phyloP scores from a whole-genome alignment of 2,797 vertebrate genomes.

The Sebastes diploproa region DNA sequence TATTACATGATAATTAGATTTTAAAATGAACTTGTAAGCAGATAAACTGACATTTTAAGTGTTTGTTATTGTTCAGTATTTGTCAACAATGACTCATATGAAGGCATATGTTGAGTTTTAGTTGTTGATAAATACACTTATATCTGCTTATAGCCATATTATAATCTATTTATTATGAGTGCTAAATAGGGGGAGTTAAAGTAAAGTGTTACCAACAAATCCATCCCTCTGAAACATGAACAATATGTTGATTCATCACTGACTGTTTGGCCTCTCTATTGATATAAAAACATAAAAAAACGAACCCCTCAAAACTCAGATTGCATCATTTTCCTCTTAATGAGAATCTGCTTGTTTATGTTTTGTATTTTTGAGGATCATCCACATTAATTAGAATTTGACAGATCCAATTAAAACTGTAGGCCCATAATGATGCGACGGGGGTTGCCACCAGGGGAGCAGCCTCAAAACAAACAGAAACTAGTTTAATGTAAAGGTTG shows the following conservation, averaged over 20 bases:
- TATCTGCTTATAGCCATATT: not conserved
- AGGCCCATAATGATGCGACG: conserved; percentile 54
- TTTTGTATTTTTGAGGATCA: conserved; percentile 68
- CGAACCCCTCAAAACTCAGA: not conserved
- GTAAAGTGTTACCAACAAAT: no score
- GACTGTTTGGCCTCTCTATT: not conserved
- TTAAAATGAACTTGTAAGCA: not conserved
- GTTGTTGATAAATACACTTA: not conserved
- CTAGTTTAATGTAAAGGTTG: conserved; percentile 68
- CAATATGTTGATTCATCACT: not conserved
- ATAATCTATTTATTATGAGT: no score
- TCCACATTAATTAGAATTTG: conserved; percentile 71
- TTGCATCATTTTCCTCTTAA: conserved; percentile 49
- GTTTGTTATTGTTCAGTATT: not conserved
- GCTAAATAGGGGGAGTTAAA: no score
- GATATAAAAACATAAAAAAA: conserved; percentile 2
- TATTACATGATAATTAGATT: not conserved
- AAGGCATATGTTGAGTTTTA: not conserved
- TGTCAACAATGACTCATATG: not conserved
- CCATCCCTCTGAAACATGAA: not conserved
- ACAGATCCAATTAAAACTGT: conserved; percentile 73
- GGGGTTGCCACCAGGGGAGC: conserved; percentile 53
- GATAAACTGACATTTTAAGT: not conserved
- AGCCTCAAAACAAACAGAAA: conserved; percentile 74
- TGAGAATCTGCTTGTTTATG: conserved; percentile 71